Base-by-base conservation (phyloP, 2,888 invertebrate genomes). In the Alloplasta piceator region DNA sequence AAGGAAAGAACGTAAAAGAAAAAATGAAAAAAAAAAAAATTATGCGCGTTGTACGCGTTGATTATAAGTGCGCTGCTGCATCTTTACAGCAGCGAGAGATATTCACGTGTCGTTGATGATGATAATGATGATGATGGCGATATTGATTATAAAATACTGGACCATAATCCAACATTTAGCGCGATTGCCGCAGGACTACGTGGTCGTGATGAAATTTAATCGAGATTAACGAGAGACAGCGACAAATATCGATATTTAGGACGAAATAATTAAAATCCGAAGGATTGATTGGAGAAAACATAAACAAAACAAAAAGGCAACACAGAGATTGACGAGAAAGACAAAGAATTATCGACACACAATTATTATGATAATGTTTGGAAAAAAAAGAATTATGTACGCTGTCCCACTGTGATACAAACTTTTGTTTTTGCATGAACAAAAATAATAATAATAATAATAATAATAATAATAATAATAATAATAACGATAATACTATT, bases 351-450 rank as follows among this genome's bases (percentile, higher is more conserved):
- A 56, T 76, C 63, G 61, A 72, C 60, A 64, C 63, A 67, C 80
- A 72, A 80, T 80, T 80, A 80, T 75, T 64, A 82, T 43, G 76
- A 77, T 61, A 70, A 72, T 72, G 66, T 74, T 78, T 43, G 10
- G 10, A 68, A 74, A 63, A 78, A 90, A 90, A 90, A 26, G 26
- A 26, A 26, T 26, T 26, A 26, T 89, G 89, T 91, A 91, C 89
- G 91, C 91, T 91, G 90, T 91, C 90, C 91, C 90, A 91, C 91
- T 92, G 92, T 92, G 92, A 92, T 91, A 92, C 87, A 90, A 73
- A 90, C 87, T 91, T 90, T 90, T 90, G 88, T 90, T 91, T 91
- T 90, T 91, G 90, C 91, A 91, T 91, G 90, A 90, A 90, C 88
- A 91, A 86, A 81, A 75, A 80, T 36, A 61, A 61, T n/a, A 61